Base-by-base conservation (phyloP, 2,888 invertebrate genomes). In the Erebia palarica region DNA sequence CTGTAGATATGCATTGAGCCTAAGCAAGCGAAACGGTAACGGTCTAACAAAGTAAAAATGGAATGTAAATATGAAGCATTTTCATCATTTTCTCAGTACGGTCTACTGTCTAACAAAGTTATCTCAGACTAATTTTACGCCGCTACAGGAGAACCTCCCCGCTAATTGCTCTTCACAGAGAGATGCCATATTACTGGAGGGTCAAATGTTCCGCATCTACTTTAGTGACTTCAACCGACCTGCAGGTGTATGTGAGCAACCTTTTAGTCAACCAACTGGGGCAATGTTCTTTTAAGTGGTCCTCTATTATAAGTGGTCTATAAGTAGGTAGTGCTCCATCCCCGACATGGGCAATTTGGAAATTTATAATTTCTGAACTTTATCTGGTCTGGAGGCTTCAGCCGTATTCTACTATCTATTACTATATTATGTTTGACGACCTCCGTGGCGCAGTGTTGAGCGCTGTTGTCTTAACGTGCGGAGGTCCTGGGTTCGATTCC, bases 41-140 rank as follows among this genome's bases (percentile, higher is more conserved):
- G 27, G 58, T 58, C 21, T 13, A 58, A 21, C 47, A 47, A 51
- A 51, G 51, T n/a, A 51, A 51, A 51, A 51, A 42, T 5, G 42
- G 36, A 59, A n/a, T 59, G 42, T 36, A 60, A 42, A 63, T 63
- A 21, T 49, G 27, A 63, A 63, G 21, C 21, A 51, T 63, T 63
- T 63, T 27, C 18, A 16, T 18, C 57, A 57, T 57, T 57, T 10
- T 57, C 21, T 49, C 47, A 13, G 63, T 49, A 49, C 63, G 36
- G 63, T 60, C 59, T 42, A 42, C 63, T n/a, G 51, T 65, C 59
- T 71, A 70, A 74, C 73, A 70, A 74, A 73, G 73, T 75, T 75
- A 73, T 71, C 72, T 74, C 66, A 49, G 67, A 65, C 67, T 75
- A 73, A 74, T 72, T 75, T 71, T 42, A 67, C 63, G 36, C 63